These are phyloP conservation scores for mouse (Mus musculus) DNA, from an alignment of 2,113 vertebrate genomes.

Conservation along the genomic window GRCm39 chr15:89136501-89137000, in stretches of 20 bases:
- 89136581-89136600: background rate
- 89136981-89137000: background rate
- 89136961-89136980: background rate
- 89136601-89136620: background rate
- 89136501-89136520: background rate
- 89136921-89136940: background rate
- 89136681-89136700: background rate
- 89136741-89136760: background rate
- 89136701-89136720: background rate
- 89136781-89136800: background rate
- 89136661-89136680: background rate
- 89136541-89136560: slow-evolving; percentile 15
- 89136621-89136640: background rate
- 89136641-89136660: background rate
- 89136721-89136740: background rate
- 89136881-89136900: background rate
- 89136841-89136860: background rate
- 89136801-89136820: background rate
- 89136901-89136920: background rate
- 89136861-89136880: background rate
- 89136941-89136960: background rate
- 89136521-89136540: background rate
- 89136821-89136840: no score
- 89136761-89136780: background rate
- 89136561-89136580: background rate